Evolutionary conservation across 64 coral and sea anemone species (phyloP), one percentile per base, ranked within the genome.

Genomic region (Catalaphyllia jardinei): DNA sequence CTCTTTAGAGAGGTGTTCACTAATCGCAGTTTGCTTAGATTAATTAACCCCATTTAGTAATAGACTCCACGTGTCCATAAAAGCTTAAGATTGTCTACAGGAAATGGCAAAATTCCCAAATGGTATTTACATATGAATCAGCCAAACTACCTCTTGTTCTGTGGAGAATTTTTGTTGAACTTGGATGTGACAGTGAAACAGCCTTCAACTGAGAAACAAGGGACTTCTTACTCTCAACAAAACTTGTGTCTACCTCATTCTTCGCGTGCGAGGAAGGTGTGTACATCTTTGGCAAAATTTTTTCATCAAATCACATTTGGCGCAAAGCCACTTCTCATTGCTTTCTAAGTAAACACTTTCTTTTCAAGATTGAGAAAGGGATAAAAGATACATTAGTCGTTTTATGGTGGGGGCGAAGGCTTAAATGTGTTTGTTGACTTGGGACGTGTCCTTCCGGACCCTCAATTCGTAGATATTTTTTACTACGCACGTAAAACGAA

Each of bases 351-450:
- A 85, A 85, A 85, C 81, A 85, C 81, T 85, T 71, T 85, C 60
- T 83, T 85, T 31, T 85, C 22, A 31, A 85, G 62, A 85, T 85
- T 61, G 33, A 71, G 63, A 20, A 50, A 24, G n/a, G 81, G 81
- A 85, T 85, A 85, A 85, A 85, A 25, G 81, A 85, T 85, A 85
- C 81, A 85, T 85, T 85, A 85, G 81, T 50, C 81, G 81, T 85
- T 85, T 83, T 85, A 62, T 85, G 81, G 62, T 85, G 63, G 81
- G 81, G 24, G 81, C 63, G 63, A 85, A 35, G 81, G 81, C 81
- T 63, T 85, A 85, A 85, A 71, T 69, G 65, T 85, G 62, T 71
- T 85, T 71, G 81, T 63, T 71, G 62, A 71, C 25, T 51, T 85
- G 81, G 63, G 63, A 85, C 81, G 33, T 71, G 38, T 18, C 69